Evolutionary conservation across 2,113 vertebrate genomes (phyloP).

Genomic region (Neopipo cinnamomea): DNA sequence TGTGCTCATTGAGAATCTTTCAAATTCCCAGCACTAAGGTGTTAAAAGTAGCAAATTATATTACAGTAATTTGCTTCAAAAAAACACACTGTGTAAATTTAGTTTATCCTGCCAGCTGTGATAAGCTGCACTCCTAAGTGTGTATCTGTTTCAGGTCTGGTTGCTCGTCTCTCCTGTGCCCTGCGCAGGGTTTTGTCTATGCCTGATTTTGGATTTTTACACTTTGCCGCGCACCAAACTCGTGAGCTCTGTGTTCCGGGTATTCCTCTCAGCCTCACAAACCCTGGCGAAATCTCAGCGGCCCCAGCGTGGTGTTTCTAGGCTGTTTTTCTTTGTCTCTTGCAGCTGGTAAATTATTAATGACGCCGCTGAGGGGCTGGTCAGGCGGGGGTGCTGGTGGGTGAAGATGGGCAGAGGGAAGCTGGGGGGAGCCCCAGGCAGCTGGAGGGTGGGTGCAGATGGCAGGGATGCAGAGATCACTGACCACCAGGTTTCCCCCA

Average conservation of each 20-base stretch:
- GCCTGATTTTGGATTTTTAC: background rate
- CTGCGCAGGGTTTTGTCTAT: background rate
- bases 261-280: background rate
- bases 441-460: background rate
- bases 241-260: background rate
- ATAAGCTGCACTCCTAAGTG: background rate
- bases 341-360: slow-evolving; percentile 67
- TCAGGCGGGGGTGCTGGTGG: background rate
- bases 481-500: background rate
- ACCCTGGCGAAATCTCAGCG: background rate
- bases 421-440: background rate
- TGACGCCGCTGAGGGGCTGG: background rate
- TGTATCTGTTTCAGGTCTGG: background rate
- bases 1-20: slow-evolving; percentile 35
- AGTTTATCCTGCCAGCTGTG: slow-evolving; percentile 41
- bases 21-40: background rate
- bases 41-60: slow-evolving; percentile 29
- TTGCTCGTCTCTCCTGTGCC: background rate
- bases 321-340: slow-evolving; percentile 64
- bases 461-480: background rate
- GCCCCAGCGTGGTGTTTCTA: background rate
- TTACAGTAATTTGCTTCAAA: slow-evolving; percentile 30
- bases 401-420: background rate
- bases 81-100: slow-evolving; percentile 1
- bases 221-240: background rate